These are phyloP conservation scores for Tringa solitaria DNA, from an alignment of 2,113 vertebrate species.

Conservation along the genomic window DNA sequence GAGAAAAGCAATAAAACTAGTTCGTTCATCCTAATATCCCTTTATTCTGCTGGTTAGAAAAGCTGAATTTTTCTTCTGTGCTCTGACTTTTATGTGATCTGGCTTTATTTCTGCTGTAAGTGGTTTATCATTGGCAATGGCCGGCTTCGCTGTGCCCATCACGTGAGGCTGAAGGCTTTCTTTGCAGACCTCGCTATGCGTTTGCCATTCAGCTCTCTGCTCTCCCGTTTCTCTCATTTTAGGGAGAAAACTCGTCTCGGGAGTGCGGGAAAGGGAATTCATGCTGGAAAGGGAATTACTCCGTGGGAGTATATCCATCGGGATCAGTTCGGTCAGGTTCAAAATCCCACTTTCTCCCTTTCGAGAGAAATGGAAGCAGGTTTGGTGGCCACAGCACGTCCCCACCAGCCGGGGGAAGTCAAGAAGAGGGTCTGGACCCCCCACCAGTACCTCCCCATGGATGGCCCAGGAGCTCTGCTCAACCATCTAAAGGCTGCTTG, in stretches of 20 bases:
- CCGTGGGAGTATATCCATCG: fast-evolving
- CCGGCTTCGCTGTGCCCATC: not conserved
- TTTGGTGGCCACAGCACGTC: fast-evolving
- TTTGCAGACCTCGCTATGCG: not conserved
- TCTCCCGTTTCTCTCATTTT: not conserved
- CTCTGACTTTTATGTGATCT: not conserved
- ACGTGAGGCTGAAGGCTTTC: not conserved
- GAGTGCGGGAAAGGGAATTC: not conserved
- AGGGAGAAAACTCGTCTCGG: not conserved
- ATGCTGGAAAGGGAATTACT: not conserved
- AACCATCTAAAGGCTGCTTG: too few species aligned
- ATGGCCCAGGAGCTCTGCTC: not conserved
- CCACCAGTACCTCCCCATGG: too few species aligned
- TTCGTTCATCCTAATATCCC: not conserved
- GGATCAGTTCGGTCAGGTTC: fast-evolving
- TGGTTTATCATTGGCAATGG: not conserved
- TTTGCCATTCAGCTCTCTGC: not conserved
- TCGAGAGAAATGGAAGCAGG: not conserved
- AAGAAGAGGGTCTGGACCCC: too few species aligned
- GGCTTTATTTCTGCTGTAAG: not conserved
- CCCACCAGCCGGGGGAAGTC: not conserved
- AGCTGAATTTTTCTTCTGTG: not conserved
- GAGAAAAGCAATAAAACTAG: not conserved
- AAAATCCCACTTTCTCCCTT: too few species aligned
- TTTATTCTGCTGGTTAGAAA: not conserved